These are phyloP conservation scores for Melanargia galathea DNA, from an alignment of 2,888 invertebrate species.

Conservation along the genomic window DNA sequence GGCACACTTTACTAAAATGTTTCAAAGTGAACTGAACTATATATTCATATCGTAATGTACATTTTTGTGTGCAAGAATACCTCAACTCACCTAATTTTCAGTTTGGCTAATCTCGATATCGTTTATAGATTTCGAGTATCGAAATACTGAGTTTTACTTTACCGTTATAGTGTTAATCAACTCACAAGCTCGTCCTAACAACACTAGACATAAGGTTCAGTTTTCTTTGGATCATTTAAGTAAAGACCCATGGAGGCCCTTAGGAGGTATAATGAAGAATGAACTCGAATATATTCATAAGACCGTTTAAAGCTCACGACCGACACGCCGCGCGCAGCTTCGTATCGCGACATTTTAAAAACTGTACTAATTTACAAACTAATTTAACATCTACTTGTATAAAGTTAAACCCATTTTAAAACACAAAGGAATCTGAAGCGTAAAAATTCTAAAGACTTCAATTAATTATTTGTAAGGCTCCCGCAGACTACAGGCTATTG, in stretches of 20 bases:
- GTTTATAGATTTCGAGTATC: too few species aligned
- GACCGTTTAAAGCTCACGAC: slow-evolving; percentile 46
- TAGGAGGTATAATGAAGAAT: slow-evolving; percentile 5
- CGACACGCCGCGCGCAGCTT: slow-evolving; percentile 41
- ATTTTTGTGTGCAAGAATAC: too few species aligned
- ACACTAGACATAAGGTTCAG: too few species aligned
- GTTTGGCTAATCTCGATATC: too few species aligned
- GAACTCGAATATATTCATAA: slow-evolving; percentile 41
- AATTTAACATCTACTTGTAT: slow-evolving; percentile 21
- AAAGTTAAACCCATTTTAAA: slow-evolving; percentile 9
- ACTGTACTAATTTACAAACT: slow-evolving; percentile 17
- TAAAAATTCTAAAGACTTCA: slow-evolving; percentile 25
- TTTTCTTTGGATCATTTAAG: too few species aligned
- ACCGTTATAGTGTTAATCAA: too few species aligned
- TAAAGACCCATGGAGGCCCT: not conserved
- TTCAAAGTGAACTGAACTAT: too few species aligned
- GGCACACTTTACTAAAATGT: too few species aligned
- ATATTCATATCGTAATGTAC: too few species aligned
- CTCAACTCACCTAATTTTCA: too few species aligned
- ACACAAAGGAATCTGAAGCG: slow-evolving; percentile 20
- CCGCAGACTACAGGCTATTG: not conserved
- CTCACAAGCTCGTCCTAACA: too few species aligned
- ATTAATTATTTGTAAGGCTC: not conserved
- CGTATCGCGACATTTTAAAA: slow-evolving; percentile 12
- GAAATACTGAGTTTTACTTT: too few species aligned